Evolutionary conservation across 2,797 vertebrate species (phyloP).

Genomic region (Epinephelus coioides): DNA sequence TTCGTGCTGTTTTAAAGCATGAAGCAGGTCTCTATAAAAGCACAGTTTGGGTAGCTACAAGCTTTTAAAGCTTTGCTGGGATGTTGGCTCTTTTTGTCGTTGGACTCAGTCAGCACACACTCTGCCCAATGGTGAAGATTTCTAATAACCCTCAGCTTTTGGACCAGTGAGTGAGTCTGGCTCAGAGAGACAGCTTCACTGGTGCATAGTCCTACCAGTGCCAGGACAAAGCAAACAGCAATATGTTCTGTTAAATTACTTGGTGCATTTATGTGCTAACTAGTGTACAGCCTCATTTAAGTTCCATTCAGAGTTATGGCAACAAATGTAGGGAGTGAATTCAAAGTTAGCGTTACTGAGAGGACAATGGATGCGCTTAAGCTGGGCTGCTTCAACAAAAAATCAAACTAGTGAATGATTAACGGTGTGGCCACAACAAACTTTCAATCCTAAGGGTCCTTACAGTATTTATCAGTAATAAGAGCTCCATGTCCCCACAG

Average conservation of each 20-base stretch:
- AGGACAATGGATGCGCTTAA: not conserved
- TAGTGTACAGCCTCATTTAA: not conserved
- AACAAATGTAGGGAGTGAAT: not conserved
- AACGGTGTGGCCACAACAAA: slow-evolving; percentile 1
- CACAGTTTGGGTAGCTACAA: slow-evolving; percentile 5
- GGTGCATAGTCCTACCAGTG: not conserved
- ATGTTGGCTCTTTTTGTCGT: not conserved
- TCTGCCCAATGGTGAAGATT: slow-evolving; percentile 10
- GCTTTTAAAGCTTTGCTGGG: slow-evolving; percentile 4
- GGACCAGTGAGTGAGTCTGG: not conserved
- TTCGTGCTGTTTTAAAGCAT: not conserved
- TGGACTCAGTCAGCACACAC: not conserved
- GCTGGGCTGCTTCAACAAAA: not conserved
- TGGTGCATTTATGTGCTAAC: not conserved
- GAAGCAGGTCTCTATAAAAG: not conserved
- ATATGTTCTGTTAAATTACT: not conserved
- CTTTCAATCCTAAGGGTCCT: not conserved
- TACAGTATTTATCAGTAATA: not conserved
- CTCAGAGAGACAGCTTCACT: not conserved
- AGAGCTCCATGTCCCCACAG: slow-evolving; percentile 10
- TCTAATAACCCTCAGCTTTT: not conserved
- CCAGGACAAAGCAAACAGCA: not conserved
- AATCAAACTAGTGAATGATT: not conserved
- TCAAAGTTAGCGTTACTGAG: not conserved
- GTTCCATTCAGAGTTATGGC: not conserved